These are phyloP conservation scores for Parazoanthus darwini DNA, from an alignment of 92 coral and sea anemone genomes.

Conservation along the genomic window DNA sequence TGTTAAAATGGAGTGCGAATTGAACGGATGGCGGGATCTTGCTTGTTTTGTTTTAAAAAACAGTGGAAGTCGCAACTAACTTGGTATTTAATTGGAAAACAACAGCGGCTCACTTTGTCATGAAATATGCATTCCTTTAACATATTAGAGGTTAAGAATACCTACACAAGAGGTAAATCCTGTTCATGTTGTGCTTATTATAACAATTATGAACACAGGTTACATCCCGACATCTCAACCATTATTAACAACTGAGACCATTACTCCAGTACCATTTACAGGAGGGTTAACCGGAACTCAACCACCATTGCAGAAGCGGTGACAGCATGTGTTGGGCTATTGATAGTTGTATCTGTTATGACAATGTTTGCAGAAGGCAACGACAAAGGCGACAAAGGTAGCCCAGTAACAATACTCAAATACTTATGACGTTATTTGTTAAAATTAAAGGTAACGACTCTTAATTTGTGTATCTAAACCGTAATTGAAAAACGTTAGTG, in stretches of 20 bases:
- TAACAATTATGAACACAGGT: no score
- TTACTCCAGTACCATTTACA: not conserved
- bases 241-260: not conserved
- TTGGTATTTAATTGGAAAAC: no score
- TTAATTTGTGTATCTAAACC: no score
- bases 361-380: not conserved
- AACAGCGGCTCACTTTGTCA: not conserved
- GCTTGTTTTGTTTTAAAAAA: not conserved
- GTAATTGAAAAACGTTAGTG: no score
- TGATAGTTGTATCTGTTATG: not conserved
- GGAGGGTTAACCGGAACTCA: not conserved
- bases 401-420: no score
- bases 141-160: not conserved
- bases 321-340: not conserved
- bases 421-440: no score
- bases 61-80: not conserved
- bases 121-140: no score
- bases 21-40: not conserved
- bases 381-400: not conserved
- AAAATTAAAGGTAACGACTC: no score
- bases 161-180: not conserved
- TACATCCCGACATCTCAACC: no score
- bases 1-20: not conserved
- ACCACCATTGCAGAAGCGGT: not conserved
- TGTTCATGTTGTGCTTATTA: no score